Conservation (phyloP, 2,797 vertebrate genomes). For the Tragopan temminckii region DNA sequence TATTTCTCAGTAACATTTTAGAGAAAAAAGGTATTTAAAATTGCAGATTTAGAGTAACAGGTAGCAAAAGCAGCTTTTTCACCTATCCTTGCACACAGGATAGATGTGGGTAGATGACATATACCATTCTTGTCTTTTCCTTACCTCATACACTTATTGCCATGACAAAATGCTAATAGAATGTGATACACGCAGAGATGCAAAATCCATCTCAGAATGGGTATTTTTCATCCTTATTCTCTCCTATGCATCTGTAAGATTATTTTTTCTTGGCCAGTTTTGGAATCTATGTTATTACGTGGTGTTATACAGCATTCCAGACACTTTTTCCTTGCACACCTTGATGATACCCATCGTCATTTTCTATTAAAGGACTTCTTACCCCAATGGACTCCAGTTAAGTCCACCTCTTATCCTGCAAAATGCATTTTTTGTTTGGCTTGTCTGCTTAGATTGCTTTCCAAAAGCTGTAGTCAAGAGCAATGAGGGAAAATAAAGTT, state of each 20-base stretch:
- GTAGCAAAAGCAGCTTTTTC: neutral
- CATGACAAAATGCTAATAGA: neutral
- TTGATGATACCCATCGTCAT: neutral
- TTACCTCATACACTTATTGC: neutral
- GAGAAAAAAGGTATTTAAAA: neutral
- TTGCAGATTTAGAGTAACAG: neutral
- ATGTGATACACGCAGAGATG: neutral
- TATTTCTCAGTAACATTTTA: neutral
- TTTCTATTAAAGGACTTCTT: neutral
- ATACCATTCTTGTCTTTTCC: neutral
- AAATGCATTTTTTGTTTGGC: neutral
- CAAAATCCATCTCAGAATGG: neutral
- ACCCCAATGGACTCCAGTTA: neutral
- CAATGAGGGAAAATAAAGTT: neutral
- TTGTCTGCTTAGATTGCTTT: neutral
- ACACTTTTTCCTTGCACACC: neutral
- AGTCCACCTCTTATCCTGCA: neutral
- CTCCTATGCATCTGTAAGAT: neutral
- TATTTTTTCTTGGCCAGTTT: neutral
- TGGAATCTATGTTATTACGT: neutral
- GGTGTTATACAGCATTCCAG: neutral
- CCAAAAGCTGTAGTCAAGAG: neutral
- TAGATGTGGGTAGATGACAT: neutral
- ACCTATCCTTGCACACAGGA: neutral
- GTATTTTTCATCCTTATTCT: neutral